Conservation (phyloP, 2,797 vertebrate genomes). For the Hypotaenidia philippensis region DNA sequence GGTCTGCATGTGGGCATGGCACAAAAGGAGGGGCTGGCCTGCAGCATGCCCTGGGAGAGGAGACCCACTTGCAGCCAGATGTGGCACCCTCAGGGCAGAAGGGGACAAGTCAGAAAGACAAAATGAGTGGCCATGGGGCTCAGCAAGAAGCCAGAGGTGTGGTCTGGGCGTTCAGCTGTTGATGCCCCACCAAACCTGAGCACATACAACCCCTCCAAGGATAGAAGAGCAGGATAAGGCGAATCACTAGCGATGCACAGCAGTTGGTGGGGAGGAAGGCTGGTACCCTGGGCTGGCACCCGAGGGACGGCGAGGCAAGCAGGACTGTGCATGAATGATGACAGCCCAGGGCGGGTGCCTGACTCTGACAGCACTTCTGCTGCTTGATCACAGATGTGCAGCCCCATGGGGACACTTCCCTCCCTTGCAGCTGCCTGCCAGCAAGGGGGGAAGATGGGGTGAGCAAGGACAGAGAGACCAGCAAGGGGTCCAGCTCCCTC, state of each 20-base stretch:
- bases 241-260: accelerated
- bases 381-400: neutral
- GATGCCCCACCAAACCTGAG: neutral
- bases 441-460: neutral
- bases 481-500: neutral
- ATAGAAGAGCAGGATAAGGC: neutral
- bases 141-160: neutral
- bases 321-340: neutral
- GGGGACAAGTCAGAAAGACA: neutral
- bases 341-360: accelerated
- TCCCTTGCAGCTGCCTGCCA: neutral
- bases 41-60: neutral
- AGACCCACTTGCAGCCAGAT: accelerated
- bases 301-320: accelerated
- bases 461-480: neutral
- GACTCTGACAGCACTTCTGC: accelerated
- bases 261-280: neutral
- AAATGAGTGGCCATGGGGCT: neutral
- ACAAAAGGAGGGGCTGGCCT: neutral
- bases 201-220: neutral
- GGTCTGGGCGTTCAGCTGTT: neutral
- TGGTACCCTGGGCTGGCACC: neutral
- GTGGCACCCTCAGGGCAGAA: neutral
- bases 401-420: accelerated
- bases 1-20: accelerated